Conservation (phyloP, 2,113 vertebrate genomes). For the Uria lomvia region DNA sequence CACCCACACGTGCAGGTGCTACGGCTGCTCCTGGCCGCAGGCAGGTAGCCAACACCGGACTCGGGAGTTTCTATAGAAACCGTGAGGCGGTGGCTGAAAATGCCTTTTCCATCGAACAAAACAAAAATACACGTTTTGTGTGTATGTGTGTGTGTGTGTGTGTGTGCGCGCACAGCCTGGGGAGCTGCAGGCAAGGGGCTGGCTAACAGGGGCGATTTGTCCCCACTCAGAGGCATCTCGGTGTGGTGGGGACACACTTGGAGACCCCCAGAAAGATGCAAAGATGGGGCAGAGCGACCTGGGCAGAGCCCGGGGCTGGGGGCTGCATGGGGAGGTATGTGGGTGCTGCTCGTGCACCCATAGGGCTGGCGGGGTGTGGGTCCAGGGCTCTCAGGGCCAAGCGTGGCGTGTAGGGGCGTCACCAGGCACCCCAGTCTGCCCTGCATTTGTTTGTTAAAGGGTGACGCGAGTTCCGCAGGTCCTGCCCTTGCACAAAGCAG, state of each 20-base stretch:
- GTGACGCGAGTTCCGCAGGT: fast-evolving
- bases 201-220: neutral
- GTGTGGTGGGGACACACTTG: neutral
- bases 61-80: neutral
- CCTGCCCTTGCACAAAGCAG: fast-evolving
- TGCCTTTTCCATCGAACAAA: neutral
- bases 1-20: neutral
- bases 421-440: neutral
- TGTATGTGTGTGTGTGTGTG: neutral
- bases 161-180: fast-evolving
- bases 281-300: neutral
- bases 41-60: neutral
- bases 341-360: neutral
- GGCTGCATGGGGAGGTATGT: neutral
- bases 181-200: neutral
- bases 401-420: fast-evolving
- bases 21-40: neutral
- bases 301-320: neutral
- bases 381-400: fast-evolving
- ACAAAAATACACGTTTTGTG: neutral
- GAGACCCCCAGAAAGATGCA: neutral
- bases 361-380: neutral
- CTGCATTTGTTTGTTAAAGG: neutral
- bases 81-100: neutral
- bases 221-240: neutral